Evolutionary conservation across 1,140 invertebrate genomes (phyloP), one percentile per base, ranked within the genome.

Genomic region (Colletes gigas): DNA sequence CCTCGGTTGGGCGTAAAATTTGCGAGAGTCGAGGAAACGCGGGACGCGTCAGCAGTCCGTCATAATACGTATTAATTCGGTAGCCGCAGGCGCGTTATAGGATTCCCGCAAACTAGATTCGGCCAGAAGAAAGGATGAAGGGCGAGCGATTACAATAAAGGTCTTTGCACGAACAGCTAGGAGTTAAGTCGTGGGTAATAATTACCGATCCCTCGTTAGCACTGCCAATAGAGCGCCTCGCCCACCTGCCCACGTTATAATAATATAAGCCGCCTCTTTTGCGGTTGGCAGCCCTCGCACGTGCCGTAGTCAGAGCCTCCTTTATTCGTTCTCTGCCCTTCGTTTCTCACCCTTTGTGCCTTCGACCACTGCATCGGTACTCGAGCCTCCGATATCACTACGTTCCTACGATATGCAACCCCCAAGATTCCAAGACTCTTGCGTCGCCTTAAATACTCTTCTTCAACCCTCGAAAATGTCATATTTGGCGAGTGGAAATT

Each of bases 231-330:
- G 84, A 85, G 80, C 83, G 82, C 86, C 77, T 86, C 83, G 89
- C 88, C 85, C 88, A 92, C 90, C 90, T 91, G 90, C 88, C 84
- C 82, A 83, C 85, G 87, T 90, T 88, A 88, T 90, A 89, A 90
- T 91, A 88, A 89, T 90, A 86, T 88, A 89, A 91, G 88, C 86
- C 88, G 88, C 86, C 89, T 91, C 86, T 88, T 87, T 90, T 92
- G 88, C 88, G 90, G 90, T 89, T 73, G 84, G 84, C 79, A 83
- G 86, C 82, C 78, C 81, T 81, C 86, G 89, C 91, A 91, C 91
- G 91, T 92, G 91, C 88, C 89, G 71, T 75, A 83, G 83, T 78
- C 77, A 80, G 80, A 87, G 78, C 66, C 67, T 83, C 71, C 87
- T 88, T 88, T 83, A 82, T 87, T 89, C 85, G 52, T 81, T 82